Conservation (phyloP, 2,113 vertebrate species). For the Oreotrochilus melanogaster region DNA sequence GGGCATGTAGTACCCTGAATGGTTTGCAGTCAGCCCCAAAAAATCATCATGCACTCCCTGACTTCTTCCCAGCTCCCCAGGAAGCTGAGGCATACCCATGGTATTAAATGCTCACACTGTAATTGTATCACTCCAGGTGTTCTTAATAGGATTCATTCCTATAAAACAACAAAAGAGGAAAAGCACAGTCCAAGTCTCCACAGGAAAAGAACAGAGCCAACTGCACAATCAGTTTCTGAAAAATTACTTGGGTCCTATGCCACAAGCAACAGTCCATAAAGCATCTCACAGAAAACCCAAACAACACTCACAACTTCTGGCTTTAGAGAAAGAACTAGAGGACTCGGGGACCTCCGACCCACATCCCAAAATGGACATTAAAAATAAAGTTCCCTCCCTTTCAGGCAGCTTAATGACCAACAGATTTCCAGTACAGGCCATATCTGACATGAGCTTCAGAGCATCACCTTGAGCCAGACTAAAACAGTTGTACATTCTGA, state of each 20-base stretch:
- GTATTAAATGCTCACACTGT: not conserved
- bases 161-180: not conserved
- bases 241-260: not conserved
- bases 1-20: not conserved
- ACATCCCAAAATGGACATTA: not conserved
- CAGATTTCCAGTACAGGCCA: not conserved
- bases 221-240: not conserved
- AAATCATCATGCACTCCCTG: accelerated
- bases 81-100: not conserved
- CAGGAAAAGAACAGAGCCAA: not conserved
- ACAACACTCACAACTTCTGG: not conserved
- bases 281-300: constrained; percentile 5
- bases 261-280: constrained; percentile 4
- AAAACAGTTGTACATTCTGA: not conserved
- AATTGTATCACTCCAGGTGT: not conserved
- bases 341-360: not conserved
- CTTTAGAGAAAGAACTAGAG: not conserved
- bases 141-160: constrained; percentile 5
- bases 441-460: not conserved
- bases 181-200: not conserved
- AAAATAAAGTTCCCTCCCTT: not conserved
- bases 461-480: not conserved
- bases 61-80: not conserved
- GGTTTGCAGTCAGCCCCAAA: not conserved
- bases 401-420: not conserved